Conservation (phyloP, 53 echinoderm and acorn worm genomes). For the Patiria pectinifera region DNA sequence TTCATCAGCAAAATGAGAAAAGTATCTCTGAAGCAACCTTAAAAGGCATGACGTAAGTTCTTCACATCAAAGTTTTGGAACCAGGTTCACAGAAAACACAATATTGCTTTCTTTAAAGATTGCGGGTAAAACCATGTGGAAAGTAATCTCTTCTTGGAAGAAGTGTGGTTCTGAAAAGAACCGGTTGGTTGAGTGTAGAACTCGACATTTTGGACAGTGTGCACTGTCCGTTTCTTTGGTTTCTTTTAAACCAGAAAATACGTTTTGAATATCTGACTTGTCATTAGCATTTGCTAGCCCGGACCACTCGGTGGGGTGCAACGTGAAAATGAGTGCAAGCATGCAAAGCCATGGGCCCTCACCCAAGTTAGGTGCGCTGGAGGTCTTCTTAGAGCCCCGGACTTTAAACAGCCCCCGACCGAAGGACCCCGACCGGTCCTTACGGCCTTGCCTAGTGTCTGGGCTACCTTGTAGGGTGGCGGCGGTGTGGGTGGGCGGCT, state of each 20-base stretch:
- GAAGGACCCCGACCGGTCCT: constrained; percentile 75
- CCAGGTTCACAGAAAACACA: no score
- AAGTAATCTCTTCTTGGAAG: no score
- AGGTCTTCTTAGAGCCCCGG: constrained; percentile 81
- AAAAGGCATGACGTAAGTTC: no score
- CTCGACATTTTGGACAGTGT: no score
- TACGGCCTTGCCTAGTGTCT: constrained; percentile 49
- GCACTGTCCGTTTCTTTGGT: no score
- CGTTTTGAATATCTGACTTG: background rate
- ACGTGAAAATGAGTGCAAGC: constrained; percentile 42
- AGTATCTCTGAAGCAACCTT: background rate
- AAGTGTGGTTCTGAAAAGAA: no score
- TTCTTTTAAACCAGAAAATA: background rate
- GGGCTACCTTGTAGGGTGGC: constrained; percentile 55
- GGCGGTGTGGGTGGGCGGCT: constrained; percentile 27
- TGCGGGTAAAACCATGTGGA: no score
- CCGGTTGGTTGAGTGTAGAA: no score
- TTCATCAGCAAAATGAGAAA: no score
- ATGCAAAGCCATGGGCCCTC: constrained; percentile 60
- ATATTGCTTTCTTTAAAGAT: no score
- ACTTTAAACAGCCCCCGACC: constrained; percentile 87
- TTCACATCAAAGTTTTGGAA: background rate
- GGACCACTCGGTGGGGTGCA: constrained; percentile 12
- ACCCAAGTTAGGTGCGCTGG: constrained; percentile 97
- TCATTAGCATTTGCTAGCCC: background rate